Conservation (phyloP, 2,797 vertebrate genomes). For the Cuniculus paca region DNA sequence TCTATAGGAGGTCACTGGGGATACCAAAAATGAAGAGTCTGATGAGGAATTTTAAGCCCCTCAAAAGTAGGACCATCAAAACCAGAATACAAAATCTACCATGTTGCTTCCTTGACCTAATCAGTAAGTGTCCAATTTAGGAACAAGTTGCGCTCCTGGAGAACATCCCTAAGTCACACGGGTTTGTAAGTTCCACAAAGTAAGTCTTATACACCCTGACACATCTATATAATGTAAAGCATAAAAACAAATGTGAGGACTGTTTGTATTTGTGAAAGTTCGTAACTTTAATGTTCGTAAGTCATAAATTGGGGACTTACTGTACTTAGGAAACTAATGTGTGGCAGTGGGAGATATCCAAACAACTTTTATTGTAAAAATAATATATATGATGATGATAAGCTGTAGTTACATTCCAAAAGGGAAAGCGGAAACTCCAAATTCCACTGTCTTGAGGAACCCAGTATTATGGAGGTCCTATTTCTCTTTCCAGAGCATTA, state of each 20-base stretch:
- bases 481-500: not conserved
- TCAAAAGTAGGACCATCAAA: not conserved
- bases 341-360: not conserved
- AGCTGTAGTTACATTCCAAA: not conserved
- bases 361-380: not conserved
- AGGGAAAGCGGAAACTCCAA: not conserved
- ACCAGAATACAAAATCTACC: not conserved
- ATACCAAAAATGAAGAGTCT: not conserved
- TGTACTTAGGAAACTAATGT: not conserved
- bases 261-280: not conserved
- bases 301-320: not conserved
- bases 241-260: not conserved
- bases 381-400: not conserved
- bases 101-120: not conserved
- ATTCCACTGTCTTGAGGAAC: not conserved
- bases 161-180: not conserved
- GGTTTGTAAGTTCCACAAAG: not conserved
- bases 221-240: not conserved
- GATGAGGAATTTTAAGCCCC: not conserved
- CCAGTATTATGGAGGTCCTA: accelerated
- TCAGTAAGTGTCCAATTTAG: not conserved
- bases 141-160: not conserved
- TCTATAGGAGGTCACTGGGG: not conserved
- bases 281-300: not conserved
- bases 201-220: not conserved